phyloP scores from a whole-genome alignment of 2,888 invertebrate species.

The Cephus rjabovi region DNA sequence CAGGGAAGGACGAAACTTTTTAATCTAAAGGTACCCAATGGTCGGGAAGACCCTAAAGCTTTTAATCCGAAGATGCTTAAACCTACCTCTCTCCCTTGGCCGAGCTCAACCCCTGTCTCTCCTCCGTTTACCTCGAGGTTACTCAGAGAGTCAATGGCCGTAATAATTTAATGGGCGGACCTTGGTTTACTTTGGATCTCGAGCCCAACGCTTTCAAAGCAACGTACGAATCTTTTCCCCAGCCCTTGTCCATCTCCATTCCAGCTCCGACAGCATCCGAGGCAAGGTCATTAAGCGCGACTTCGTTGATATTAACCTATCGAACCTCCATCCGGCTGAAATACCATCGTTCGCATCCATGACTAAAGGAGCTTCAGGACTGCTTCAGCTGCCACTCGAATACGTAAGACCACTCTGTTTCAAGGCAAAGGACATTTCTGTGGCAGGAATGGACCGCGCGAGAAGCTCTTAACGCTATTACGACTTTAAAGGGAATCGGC shows the following conservation, averaged over 20 bases:
- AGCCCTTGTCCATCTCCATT: not conserved
- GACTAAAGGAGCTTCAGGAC: not conserved
- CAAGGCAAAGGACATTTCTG: not conserved
- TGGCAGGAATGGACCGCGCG: no score
- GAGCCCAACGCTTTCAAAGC: not conserved
- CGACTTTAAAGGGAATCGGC: not conserved
- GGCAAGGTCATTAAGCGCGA: not conserved
- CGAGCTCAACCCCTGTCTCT: not conserved
- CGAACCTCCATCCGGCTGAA: not conserved
- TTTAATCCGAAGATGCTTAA: conserved; percentile 42
- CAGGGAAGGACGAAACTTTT: conserved; percentile 30
- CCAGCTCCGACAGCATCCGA: not conserved
- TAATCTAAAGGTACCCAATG: conserved; percentile 39
- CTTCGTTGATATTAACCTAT: not conserved
- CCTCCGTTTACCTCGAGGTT: conserved; percentile 26
- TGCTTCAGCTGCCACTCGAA: no score
- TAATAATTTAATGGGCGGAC: conserved; percentile 43
- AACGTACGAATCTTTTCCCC: not conserved
- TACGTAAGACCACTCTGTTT: not conserved
- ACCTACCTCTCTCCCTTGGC: conserved; percentile 25
- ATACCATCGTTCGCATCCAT: not conserved
- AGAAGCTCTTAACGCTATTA: not conserved
- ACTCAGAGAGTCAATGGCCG: conserved; percentile 35
- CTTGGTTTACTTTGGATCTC: conserved; percentile 2
- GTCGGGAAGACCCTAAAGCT: conserved; percentile 42